Conservation (phyloP, 53 echinoderm and acorn worm species). For the Crossaster papposus region DNA sequence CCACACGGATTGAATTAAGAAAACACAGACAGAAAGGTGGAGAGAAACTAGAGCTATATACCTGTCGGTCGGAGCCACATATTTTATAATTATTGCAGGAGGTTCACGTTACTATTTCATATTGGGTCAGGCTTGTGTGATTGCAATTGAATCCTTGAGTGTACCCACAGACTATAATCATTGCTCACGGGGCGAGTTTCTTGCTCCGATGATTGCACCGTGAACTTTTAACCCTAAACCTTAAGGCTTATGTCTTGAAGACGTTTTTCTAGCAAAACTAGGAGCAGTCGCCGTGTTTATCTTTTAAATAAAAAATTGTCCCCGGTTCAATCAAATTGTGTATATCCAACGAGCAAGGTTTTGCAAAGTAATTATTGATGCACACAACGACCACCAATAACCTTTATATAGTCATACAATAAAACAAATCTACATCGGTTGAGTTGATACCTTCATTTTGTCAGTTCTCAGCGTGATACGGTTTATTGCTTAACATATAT, state of each 20-base stretch:
- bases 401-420: not conserved
- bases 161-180: conserved; percentile 4
- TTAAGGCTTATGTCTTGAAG: not conserved
- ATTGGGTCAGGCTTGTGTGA: not conserved
- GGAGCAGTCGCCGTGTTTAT: not conserved
- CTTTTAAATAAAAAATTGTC: not conserved
- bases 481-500: not conserved
- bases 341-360: not conserved
- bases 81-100: not conserved
- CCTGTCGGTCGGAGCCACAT: not conserved
- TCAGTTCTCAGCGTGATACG: not conserved
- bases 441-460: not conserved
- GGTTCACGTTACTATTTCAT: conserved; percentile 26
- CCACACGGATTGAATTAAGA: not conserved
- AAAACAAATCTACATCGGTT: not conserved
- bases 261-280: not conserved
- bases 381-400: not conserved
- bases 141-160: not conserved
- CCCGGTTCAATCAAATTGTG: not conserved
- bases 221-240: conserved; percentile 28
- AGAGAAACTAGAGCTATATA: not conserved
- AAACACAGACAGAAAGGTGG: not conserved
- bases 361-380: not conserved
- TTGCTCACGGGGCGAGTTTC: not conserved
- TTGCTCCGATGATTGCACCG: not conserved